A percentile compares a stretch with the other conserved stretches of the same genome.
These are phyloP conservation scores for Cyphomyrus plagiostoma DNA, from an alignment of 2,113 vertebrate genomes.

Conservation along the genomic window DNA sequence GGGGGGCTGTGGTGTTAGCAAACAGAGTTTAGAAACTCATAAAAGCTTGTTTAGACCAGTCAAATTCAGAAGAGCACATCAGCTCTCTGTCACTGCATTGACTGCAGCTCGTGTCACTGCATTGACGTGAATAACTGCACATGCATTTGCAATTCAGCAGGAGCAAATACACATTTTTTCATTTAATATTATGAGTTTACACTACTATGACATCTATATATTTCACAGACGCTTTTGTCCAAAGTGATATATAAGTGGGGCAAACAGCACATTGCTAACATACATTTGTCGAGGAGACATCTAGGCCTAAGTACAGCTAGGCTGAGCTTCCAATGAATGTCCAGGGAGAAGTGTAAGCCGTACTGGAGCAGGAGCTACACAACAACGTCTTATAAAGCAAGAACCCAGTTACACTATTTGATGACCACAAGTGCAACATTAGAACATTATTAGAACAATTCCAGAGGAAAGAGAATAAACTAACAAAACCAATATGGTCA, in stretches of 20 bases:
- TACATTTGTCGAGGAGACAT: background rate
- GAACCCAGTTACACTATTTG: background rate
- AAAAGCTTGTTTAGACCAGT: slow-evolving; percentile 13
- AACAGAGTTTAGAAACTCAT: slow-evolving; percentile 3
- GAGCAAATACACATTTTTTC: background rate
- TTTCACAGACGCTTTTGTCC: background rate
- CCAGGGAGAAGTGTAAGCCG: background rate
- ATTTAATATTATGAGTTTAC: background rate
- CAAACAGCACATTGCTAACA: background rate
- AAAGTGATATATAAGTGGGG: too few relatives aligned
- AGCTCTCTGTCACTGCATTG: background rate
- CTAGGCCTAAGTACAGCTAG: background rate
- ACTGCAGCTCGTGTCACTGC: background rate
- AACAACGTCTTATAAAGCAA: background rate
- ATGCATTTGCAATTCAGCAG: background rate
- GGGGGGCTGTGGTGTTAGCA: slow-evolving; percentile 28
- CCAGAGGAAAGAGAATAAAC: background rate
- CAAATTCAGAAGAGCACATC: background rate
- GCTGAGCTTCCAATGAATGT: background rate
- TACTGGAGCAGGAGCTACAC: background rate
- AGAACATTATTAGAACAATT: background rate
- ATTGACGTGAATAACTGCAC: background rate
- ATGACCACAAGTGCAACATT: background rate
- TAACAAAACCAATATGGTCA: background rate
- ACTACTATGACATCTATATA: background rate